Conservation (phyloP, 2,113 vertebrate genomes). For the Scortum barcoo region DNA sequence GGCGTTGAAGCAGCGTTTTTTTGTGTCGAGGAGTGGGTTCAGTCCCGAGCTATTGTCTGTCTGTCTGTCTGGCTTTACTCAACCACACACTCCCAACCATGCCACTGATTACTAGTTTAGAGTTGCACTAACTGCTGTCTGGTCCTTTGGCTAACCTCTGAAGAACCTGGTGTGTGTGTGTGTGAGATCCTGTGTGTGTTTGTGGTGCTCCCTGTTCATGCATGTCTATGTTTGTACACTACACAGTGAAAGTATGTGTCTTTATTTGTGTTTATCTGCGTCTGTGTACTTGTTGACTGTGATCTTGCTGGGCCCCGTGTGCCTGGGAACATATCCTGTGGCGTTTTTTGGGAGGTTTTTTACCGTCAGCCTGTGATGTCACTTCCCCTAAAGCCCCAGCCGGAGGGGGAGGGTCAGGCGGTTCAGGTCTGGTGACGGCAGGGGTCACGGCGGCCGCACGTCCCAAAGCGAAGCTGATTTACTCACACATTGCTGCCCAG, state of each 20-base stretch:
- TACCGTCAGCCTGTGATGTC: slow-evolving; percentile 56
- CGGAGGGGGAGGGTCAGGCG: neutral
- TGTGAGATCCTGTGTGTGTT: slow-evolving; percentile 50
- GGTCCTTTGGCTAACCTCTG: slow-evolving; percentile 77
- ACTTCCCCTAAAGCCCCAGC: slow-evolving; percentile 54
- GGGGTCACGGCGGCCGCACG: slow-evolving; percentile 25
- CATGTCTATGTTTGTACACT: slow-evolving; percentile 78
- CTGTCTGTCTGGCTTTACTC: slow-evolving; percentile 65
- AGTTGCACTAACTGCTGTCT: slow-evolving; percentile 73
- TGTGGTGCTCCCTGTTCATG: slow-evolving; percentile 70
- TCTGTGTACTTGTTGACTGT: slow-evolving; percentile 42
- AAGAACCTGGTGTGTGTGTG: slow-evolving; percentile 61
- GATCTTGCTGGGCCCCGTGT: slow-evolving; percentile 31
- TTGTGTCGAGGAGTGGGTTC: slow-evolving; percentile 50
- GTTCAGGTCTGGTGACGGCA: slow-evolving; percentile 33
- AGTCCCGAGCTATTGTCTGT: slow-evolving; percentile 75
- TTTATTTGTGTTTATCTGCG: slow-evolving; percentile 59
- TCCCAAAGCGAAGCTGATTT: slow-evolving; percentile 42
- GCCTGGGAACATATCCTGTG: slow-evolving; percentile 28
- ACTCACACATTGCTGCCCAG: slow-evolving; percentile 24
- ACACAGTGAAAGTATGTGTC: slow-evolving; percentile 73
- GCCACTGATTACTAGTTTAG: slow-evolving; percentile 77
- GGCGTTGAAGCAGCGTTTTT: slow-evolving; percentile 26
- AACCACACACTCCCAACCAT: slow-evolving; percentile 70
- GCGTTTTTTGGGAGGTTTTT: slow-evolving; percentile 30